Evolutionary conservation across 2,113 vertebrate genomes (phyloP).

Genomic region (Caloenas nicobarica): DNA sequence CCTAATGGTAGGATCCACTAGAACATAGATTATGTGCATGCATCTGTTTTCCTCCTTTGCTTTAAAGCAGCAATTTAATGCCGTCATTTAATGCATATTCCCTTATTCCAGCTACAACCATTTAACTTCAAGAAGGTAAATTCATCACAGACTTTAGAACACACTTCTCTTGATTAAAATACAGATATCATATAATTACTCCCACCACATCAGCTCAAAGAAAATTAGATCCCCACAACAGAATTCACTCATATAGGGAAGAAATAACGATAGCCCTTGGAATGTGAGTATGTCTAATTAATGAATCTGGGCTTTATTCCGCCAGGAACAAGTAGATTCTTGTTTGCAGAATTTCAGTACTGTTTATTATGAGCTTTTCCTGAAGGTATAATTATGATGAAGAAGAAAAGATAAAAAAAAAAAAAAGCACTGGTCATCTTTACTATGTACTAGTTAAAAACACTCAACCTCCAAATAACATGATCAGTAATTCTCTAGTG

Average conservation of each 20-base stretch:
- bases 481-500: too few species aligned
- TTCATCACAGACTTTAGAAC: not conserved
- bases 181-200: slow-evolving; percentile 30
- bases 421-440: not conserved
- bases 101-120: not conserved
- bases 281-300: not conserved
- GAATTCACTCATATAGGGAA: not conserved
- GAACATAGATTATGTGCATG: not conserved
- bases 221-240: not conserved
- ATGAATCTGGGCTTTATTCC: not conserved
- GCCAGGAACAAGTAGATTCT: not conserved
- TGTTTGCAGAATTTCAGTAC: not conserved
- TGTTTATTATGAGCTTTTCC: not conserved
- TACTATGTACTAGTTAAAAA: not conserved
- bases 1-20: slow-evolving; percentile 16
- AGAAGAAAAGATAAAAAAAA: not conserved
- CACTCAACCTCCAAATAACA: accelerated
- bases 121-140: slow-evolving; percentile 35
- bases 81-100: slow-evolving; percentile 34
- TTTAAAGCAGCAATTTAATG: slow-evolving; percentile 41
- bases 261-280: not conserved
- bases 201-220: not conserved
- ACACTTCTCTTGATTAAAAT: slow-evolving; percentile 49
- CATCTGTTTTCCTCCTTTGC: slow-evolving; percentile 28
- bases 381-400: not conserved